phyloP scores from a whole-genome alignment of 2,888 invertebrate genomes.

The Aleiodes testaceus region DNA sequence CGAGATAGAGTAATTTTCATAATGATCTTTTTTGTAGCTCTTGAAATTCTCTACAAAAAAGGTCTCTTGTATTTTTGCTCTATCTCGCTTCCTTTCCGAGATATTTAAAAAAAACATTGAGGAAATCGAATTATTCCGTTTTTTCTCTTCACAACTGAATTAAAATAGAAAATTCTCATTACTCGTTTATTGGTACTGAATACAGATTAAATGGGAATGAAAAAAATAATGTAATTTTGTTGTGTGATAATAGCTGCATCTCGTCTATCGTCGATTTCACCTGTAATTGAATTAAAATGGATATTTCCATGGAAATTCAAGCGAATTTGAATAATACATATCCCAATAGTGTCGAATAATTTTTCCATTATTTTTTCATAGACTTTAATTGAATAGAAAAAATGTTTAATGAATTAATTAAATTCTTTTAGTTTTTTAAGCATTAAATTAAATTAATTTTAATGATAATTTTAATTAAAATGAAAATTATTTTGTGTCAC shows the following conservation, averaged over 20 bases:
- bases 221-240: background rate
- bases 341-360: background rate
- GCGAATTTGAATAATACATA: conserved; percentile 19
- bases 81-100: too few relatives aligned
- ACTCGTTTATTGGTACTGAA: background rate
- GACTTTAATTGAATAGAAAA: too few relatives aligned
- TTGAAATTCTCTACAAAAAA: too few relatives aligned
- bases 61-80: too few relatives aligned
- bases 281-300: conserved; percentile 16
- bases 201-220: background rate
- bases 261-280: conserved; percentile 11
- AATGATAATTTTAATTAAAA: background rate
- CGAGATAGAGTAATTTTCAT: background rate
- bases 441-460: background rate
- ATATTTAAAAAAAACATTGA: too few relatives aligned
- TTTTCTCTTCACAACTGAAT: too few relatives aligned
- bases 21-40: background rate
- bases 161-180: too few relatives aligned
- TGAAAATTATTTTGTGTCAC: conserved; percentile 1
- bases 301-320: conserved; percentile 4
- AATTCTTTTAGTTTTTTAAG: too few relatives aligned
- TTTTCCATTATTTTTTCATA: background rate
- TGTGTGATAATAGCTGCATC: background rate
- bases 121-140: too few relatives aligned
- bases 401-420: too few relatives aligned